These are phyloP conservation scores for Sceloporus tristichus DNA, from an alignment of 2,113 vertebrate genomes.

Conservation along the genomic window DNA sequence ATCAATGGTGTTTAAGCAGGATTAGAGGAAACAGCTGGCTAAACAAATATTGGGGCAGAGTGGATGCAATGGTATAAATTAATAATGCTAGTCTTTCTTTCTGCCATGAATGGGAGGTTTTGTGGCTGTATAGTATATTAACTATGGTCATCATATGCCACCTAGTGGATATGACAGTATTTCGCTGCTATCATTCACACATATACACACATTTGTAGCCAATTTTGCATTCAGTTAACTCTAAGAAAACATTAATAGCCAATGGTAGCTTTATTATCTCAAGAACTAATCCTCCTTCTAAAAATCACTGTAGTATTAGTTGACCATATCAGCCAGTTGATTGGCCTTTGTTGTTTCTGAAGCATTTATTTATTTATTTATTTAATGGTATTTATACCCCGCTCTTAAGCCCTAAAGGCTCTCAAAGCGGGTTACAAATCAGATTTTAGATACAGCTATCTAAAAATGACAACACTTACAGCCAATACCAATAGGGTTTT, in stretches of 20 bases:
- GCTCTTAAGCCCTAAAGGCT: too few relatives aligned
- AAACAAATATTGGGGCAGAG: slow-evolving; percentile 85
- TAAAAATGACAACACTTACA: slow-evolving; percentile 6
- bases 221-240: background rate
- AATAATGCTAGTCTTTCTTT: slow-evolving; percentile 88
- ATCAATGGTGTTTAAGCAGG: slow-evolving; percentile 80
- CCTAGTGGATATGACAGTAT: slow-evolving; percentile 73
- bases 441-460: background rate
- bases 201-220: slow-evolving; percentile 39
- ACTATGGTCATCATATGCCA: slow-evolving; percentile 73
- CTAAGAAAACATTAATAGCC: background rate
- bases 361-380: background rate
- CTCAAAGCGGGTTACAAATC: background rate
- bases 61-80: slow-evolving; percentile 82
- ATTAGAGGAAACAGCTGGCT: slow-evolving; percentile 87
- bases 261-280: background rate
- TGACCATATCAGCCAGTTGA: slow-evolving; percentile 5
- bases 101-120: slow-evolving; percentile 78
- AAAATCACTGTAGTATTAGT: slow-evolving; percentile 43
- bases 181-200: slow-evolving; percentile 23
- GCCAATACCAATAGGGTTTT: background rate
- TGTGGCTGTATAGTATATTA: slow-evolving; percentile 66
- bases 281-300: background rate
- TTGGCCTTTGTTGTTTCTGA: background rate
- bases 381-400: too few relatives aligned